These are phyloP conservation scores for Melanocharis versteri DNA, from an alignment of 2,113 vertebrate genomes.

Conservation along the genomic window DNA sequence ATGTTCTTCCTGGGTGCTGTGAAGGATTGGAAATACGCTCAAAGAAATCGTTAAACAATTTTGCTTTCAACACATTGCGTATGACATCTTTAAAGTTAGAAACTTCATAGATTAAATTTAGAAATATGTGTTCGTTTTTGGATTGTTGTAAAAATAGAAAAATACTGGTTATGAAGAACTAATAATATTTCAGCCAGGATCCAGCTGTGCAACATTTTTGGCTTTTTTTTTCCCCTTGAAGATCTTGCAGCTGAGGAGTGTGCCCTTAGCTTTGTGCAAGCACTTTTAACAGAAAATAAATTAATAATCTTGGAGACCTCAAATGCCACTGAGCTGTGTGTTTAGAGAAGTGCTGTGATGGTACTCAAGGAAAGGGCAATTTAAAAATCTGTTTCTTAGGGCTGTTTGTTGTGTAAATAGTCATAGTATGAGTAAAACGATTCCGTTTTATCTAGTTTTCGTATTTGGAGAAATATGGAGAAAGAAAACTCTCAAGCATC, in stretches of 20 bases:
- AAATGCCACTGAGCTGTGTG: not conserved
- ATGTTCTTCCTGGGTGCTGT: not conserved
- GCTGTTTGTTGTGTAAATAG: not conserved
- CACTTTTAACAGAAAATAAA: not conserved
- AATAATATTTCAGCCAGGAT: not conserved
- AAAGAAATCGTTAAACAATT: not conserved
- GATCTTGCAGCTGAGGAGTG: not conserved
- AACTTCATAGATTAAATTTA: not conserved
- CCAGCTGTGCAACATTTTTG: not conserved
- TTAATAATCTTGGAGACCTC: not conserved
- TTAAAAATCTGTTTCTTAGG: not conserved
- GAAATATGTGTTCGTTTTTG: not conserved
- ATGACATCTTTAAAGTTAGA: not conserved
- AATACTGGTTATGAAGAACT: not conserved
- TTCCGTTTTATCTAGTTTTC: not conserved
- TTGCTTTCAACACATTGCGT: not conserved
- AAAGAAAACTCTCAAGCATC: not conserved
- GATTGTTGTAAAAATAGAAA: not conserved
- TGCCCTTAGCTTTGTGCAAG: not conserved
- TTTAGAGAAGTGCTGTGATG: not conserved
- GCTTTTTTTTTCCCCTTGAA: not conserved
- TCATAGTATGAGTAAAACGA: not conserved
- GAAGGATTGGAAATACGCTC: not conserved
- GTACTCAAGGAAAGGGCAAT: not conserved
- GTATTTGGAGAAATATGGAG: not conserved